phyloP scores from a whole-genome alignment of 2,888 invertebrate genomes.

The Nomada fabriciana region DNA sequence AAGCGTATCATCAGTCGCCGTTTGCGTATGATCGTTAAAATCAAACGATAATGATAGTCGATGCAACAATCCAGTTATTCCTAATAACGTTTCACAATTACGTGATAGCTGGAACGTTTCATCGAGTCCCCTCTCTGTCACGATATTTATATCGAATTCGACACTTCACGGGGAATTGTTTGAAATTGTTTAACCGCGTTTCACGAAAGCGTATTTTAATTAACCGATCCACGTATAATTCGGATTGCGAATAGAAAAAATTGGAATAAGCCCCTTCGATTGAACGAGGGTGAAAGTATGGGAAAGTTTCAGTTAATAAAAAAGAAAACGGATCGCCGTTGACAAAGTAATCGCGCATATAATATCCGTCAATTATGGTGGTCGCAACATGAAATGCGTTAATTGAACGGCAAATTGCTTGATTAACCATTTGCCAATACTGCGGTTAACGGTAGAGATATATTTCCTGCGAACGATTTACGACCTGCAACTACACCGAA shows the following conservation, averaged over 20 bases:
- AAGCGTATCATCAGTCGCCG: neutral
- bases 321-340: neutral
- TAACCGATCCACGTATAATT: neutral
- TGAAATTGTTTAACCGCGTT: neutral
- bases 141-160: neutral
- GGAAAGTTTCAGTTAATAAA: neutral
- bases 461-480: neutral
- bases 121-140: neutral
- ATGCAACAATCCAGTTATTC: slow-evolving; percentile 18
- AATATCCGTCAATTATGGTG: slow-evolving; percentile 14
- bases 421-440: slow-evolving; percentile 16
- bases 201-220: neutral
- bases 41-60: slow-evolving; percentile 10
- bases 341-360: neutral
- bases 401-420: slow-evolving; percentile 30
- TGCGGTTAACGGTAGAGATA: slow-evolving; percentile 4
- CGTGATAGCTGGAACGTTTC: neutral
- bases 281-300: neutral
- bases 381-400: neutral
- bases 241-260: neutral
- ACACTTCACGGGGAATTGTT: slow-evolving; percentile 15
- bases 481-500: neutral
- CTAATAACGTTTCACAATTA: slow-evolving; percentile 24
- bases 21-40: slow-evolving; percentile 9
- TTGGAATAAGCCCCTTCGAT: neutral